Evolutionary conservation across 2,113 vertebrate genomes (phyloP).

Genomic region (Catharus fuscescens): DNA sequence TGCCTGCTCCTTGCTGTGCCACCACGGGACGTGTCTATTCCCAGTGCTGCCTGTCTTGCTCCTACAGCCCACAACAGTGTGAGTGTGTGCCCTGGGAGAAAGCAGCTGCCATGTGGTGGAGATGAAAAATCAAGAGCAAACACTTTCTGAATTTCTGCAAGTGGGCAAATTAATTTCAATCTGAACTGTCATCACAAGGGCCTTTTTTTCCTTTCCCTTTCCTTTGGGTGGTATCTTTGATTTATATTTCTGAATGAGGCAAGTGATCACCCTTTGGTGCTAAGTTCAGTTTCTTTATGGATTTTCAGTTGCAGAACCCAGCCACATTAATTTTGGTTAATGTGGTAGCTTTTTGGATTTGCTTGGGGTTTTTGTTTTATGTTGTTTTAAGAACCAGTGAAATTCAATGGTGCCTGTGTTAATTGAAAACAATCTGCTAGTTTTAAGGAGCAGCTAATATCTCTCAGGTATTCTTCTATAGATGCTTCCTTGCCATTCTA

Average conservation of each 20-base stretch:
- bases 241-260: slow-evolving; percentile 10
- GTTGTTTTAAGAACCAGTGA: background rate
- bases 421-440: background rate
- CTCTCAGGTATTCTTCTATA: background rate
- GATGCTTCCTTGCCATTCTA: background rate
- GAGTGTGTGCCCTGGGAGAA: slow-evolving; percentile 40
- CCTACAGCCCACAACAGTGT: background rate
- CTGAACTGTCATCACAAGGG: slow-evolving; percentile 51
- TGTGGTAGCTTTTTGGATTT: background rate
- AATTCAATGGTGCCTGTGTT: background rate
- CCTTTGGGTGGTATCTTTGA: slow-evolving; percentile 55
- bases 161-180: slow-evolving; percentile 61
- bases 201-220: slow-evolving; percentile 35
- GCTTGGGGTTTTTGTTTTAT: background rate
- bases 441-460: background rate
- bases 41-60: background rate
- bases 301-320: background rate
- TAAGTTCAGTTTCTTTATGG: background rate
- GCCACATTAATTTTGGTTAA: background rate
- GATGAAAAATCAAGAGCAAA: slow-evolving; percentile 53
- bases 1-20: background rate
- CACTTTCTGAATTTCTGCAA: slow-evolving; percentile 58
- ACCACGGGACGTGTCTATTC: accelerated
- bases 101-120: slow-evolving; percentile 30
- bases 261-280: background rate